These are phyloP conservation scores for Motacilla tschutschensis DNA, from an alignment of 2,113 vertebrate species.

Conservation along the genomic window DNA sequence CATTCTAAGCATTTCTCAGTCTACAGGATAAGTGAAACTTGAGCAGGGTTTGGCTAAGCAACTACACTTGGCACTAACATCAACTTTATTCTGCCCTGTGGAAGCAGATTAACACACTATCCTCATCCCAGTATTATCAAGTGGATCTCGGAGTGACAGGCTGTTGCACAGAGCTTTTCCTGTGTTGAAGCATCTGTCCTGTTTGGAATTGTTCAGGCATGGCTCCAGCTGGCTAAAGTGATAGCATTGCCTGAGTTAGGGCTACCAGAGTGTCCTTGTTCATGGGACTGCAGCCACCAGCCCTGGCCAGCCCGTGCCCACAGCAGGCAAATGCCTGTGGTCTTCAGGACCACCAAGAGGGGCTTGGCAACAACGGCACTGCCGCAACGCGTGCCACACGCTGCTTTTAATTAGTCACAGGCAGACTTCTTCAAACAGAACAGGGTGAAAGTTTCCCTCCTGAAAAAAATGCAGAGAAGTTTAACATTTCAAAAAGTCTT, in stretches of 20 bases:
- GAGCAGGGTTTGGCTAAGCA: neutral
- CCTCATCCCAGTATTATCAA: neutral
- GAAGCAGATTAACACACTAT: neutral
- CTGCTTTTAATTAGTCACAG: constrained; percentile 8
- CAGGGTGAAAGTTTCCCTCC: neutral
- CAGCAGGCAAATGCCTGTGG: neutral
- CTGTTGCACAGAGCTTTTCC: neutral
- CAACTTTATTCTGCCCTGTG: neutral
- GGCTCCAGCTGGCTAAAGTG: neutral
- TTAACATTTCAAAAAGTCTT: constrained; percentile 12
- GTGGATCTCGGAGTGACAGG: neutral
- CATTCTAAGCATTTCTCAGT: neutral
- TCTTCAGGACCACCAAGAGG: constrained; percentile 18
- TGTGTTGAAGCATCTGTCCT: neutral
- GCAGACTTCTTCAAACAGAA: neutral
- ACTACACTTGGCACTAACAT: neutral
- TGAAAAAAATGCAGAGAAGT: neutral
- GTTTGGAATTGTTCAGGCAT: neutral
- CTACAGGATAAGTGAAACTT: neutral
- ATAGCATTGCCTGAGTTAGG: neutral
- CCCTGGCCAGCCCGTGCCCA: fast-evolving
- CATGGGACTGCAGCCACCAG: neutral
- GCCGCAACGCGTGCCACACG: neutral
- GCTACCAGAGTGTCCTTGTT: neutral
- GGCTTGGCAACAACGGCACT: neutral